Conservation (phyloP, 2,888 invertebrate genomes). For the Tenthredo amoena region DNA sequence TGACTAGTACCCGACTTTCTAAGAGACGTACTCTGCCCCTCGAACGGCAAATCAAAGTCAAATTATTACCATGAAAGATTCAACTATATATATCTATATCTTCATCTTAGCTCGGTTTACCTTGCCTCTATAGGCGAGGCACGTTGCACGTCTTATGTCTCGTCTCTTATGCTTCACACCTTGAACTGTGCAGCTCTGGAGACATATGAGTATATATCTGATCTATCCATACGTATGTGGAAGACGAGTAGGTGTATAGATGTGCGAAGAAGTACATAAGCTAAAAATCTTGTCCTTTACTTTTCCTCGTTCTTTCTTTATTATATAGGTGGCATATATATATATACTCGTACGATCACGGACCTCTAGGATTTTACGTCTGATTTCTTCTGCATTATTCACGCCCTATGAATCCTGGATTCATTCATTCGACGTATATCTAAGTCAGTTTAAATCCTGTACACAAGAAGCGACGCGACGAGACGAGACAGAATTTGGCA, state of each 20-base stretch:
- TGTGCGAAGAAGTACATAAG: neutral
- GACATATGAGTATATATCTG: neutral
- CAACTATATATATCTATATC: neutral
- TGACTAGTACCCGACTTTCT: neutral
- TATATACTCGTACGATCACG: neutral
- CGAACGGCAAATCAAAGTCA: constrained; percentile 15
- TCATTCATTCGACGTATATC: constrained; percentile 32
- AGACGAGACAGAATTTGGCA: neutral
- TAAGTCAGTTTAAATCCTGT: neutral
- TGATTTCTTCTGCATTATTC: constrained; percentile 67
- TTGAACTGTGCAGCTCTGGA: neutral
- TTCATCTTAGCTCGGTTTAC: neutral
- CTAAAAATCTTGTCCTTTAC: constrained; percentile 9
- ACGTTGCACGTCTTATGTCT: constrained; percentile 14
- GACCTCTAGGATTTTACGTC: constrained; percentile 59
- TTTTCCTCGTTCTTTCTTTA: neutral
- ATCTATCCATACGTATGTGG: neutral
- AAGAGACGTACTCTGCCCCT: neutral
- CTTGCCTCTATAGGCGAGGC: neutral
- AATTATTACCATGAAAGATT: constrained; percentile 34
- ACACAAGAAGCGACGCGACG: neutral
- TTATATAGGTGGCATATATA: neutral
- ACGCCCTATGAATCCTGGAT: constrained; percentile 70
- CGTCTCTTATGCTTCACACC: neutral
- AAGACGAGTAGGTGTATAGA: neutral